Evolutionary conservation across 2,797 vertebrate species (phyloP).

Genomic region (Myotis findleyi): DNA sequence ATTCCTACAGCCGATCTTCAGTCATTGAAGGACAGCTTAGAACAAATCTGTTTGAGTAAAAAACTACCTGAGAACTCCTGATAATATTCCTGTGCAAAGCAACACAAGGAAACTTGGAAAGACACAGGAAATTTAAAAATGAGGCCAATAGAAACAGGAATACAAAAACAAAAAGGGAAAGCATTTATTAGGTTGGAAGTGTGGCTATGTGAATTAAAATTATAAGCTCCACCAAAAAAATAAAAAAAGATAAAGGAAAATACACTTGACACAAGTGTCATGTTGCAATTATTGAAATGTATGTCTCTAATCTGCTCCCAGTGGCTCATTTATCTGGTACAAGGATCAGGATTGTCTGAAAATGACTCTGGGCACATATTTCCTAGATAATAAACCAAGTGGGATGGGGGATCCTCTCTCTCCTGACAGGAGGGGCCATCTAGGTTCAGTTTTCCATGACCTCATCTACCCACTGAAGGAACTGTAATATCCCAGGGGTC

Average conservation of each 20-base stretch:
- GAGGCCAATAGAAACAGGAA: neutral
- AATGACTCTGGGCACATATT: neutral
- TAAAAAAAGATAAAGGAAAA: neutral
- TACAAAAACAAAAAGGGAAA: slow-evolving; percentile 6
- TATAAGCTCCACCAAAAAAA: neutral
- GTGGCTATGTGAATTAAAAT: neutral
- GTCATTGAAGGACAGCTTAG: neutral
- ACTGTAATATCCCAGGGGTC: neutral
- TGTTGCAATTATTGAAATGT: neutral
- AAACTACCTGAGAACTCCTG: slow-evolving; percentile 3
- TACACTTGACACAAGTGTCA: neutral
- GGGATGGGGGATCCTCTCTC: neutral
- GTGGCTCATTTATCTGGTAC: neutral
- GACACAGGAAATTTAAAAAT: neutral
- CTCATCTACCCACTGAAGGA: neutral
- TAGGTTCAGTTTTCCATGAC: neutral
- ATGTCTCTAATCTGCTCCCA: neutral
- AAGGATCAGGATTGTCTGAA: neutral
- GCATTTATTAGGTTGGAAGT: neutral
- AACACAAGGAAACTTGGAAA: neutral
- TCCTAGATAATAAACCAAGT: neutral
- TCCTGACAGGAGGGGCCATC: neutral
- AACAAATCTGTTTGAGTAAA: neutral
- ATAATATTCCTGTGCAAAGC: neutral
- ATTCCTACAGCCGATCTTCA: neutral